Conservation (phyloP, 2,113 vertebrate species). For the Cavia porcellus region DNA sequence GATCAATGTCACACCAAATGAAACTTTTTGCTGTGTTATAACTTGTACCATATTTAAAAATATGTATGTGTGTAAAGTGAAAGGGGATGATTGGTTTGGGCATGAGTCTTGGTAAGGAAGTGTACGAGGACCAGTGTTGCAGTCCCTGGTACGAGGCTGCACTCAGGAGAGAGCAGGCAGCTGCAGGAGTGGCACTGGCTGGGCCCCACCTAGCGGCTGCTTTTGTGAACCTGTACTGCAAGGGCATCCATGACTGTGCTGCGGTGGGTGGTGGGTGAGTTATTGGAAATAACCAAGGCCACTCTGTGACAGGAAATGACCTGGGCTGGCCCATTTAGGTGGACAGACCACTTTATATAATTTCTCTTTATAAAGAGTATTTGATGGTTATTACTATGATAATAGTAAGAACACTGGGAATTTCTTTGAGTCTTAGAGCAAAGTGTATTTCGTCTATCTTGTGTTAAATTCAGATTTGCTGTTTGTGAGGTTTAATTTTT, state of each 20-base stretch:
- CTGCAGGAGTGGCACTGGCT: neutral
- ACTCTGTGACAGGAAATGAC: neutral
- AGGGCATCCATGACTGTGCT: neutral
- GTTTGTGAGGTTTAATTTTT: too few relatives aligned
- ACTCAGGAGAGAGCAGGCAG: neutral
- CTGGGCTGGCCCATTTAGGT: neutral
- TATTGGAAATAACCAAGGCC: neutral
- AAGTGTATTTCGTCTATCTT: too few relatives aligned
- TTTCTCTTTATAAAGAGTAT: neutral
- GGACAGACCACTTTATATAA: neutral
- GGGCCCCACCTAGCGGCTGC: neutral
- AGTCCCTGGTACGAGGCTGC: neutral
- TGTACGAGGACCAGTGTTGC: neutral
- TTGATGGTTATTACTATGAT: neutral
- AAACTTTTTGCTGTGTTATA: neutral
- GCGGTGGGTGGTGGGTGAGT: neutral
- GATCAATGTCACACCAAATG: neutral
- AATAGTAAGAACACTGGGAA: neutral
- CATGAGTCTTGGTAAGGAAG: neutral
- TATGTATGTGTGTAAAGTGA: neutral
- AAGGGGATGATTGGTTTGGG: neutral
- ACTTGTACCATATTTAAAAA: neutral
- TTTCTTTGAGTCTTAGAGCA: too few relatives aligned
- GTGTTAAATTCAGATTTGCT: too few relatives aligned
- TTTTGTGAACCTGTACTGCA: neutral